Evolutionary conservation across 1,140 invertebrate genomes (phyloP).

Genomic region (Anthonomus grandis): DNA sequence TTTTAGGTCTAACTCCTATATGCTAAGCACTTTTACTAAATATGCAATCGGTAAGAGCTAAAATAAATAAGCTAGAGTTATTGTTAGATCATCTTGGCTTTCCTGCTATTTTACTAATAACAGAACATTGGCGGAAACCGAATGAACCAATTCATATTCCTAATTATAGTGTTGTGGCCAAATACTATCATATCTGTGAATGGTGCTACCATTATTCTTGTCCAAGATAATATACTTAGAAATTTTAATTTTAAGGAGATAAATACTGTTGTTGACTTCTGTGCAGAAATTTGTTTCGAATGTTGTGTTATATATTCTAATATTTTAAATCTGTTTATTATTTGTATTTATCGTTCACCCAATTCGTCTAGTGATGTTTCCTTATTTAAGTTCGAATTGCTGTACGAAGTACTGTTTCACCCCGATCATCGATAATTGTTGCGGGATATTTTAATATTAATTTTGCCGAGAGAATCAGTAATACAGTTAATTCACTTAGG

Average conservation of each 20-base stretch:
- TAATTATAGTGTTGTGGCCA: no score
- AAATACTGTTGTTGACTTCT: no score
- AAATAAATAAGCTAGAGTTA: not conserved
- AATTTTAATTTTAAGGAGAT: no score
- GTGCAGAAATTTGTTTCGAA: not conserved
- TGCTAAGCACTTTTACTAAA: not conserved
- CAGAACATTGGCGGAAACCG: not conserved
- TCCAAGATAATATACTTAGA: not conserved
- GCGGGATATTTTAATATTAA: no score
- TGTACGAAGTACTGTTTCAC: no score
- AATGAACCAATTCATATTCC: not conserved
- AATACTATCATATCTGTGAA: not conserved
- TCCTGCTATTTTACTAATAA: not conserved
- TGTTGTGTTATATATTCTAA: not conserved
- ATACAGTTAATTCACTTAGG: no score
- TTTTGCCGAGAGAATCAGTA: no score
- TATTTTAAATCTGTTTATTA: no score
- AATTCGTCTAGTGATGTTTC: no score
- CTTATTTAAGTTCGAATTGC: no score
- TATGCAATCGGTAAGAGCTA: not conserved
- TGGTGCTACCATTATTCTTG: not conserved
- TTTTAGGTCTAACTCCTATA: not conserved
- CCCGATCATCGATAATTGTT: no score
- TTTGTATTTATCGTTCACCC: no score
- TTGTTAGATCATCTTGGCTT: not conserved